Base-by-base conservation (phyloP, 2,113 vertebrate species). In the Gopherus flavomarginatus region DNA sequence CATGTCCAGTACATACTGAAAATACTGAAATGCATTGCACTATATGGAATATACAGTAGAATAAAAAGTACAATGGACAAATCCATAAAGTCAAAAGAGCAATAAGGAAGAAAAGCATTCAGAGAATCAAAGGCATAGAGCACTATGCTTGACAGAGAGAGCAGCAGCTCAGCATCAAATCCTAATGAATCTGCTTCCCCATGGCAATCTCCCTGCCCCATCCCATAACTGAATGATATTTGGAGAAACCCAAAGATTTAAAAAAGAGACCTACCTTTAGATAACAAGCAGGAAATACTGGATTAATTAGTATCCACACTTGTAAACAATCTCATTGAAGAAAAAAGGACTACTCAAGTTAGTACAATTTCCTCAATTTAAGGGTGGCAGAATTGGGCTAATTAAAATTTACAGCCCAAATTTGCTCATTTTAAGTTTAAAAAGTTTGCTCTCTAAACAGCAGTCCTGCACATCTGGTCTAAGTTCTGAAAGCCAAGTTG, bases 111-210 rank as follows among this genome's bases (percentile, higher is more conserved):
- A 87, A 80, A 95, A 96, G 95, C 91, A 84, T 69, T 31, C 81
- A 95, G 77, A 86, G 93, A 90, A 95, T 95, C 86, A 95, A 96
- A 95, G 88, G 62, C 91, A n/a, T 82, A 79, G 19, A 94, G 69
- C 38, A 87, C 84, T 91, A 65, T 88, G 54, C 90, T 83, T 96
- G 75, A 85, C 47, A 95, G 81, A 83, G 94, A 92, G 96, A 93
- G 85, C 90, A 97, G 80, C 94, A 91, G 80, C 93, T 54, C 4
- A 19, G 49, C 54, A 86, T 81, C 90, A 90, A 85, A 92, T 72
- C 54, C 17, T 27, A 77, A 49, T 75, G 81, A 94, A n/a, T 94
- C 57, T 59, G 27, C 27, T 27, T 59, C 89, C 96, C 65, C 80
- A 88, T 42, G 47, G 75, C 38, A 90, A 21, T 87, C 54, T 54